Conservation (phyloP, 2,113 vertebrate genomes). For the Tragulus kanchil region DNA sequence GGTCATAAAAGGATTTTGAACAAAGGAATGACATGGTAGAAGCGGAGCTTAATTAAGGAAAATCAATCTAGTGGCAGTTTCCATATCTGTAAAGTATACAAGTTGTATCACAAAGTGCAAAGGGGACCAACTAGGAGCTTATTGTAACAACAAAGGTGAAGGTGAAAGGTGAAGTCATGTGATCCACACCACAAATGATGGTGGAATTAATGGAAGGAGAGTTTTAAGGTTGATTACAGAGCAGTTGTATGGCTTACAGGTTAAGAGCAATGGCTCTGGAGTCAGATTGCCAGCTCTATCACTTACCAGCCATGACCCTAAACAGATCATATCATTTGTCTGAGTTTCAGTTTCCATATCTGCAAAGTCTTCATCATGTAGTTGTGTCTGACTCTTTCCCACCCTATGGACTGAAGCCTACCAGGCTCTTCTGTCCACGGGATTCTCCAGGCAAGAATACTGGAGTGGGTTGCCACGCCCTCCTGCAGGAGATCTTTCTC, state of each 20-base stretch:
- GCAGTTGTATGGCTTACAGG: fast-evolving
- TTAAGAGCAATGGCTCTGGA: background rate
- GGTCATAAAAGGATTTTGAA: background rate
- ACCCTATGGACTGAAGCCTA: background rate
- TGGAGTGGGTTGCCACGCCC: background rate
- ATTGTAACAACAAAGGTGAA: background rate
- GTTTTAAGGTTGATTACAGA: background rate
- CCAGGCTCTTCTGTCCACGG: background rate
- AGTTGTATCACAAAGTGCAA: background rate
- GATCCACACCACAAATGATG: background rate
- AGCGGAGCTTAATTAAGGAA: background rate
- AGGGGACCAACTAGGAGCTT: background rate
- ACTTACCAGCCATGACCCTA: background rate
- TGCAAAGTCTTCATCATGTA: background rate
- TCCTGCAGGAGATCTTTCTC: background rate
- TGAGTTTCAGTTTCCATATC: conserved; percentile 22
- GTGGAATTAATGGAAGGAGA: background rate
- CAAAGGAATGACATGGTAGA: background rate
- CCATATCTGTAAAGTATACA: background rate
- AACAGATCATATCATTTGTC: background rate
- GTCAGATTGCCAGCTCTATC: background rate
- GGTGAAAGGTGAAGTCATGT: background rate
- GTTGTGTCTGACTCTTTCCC: background rate
- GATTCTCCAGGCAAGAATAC: background rate
- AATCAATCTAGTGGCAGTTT: background rate